These are phyloP conservation scores for Macrosteles quadrilineatus DNA, from an alignment of 1,140 invertebrate species.

Conservation along the genomic window DNA sequence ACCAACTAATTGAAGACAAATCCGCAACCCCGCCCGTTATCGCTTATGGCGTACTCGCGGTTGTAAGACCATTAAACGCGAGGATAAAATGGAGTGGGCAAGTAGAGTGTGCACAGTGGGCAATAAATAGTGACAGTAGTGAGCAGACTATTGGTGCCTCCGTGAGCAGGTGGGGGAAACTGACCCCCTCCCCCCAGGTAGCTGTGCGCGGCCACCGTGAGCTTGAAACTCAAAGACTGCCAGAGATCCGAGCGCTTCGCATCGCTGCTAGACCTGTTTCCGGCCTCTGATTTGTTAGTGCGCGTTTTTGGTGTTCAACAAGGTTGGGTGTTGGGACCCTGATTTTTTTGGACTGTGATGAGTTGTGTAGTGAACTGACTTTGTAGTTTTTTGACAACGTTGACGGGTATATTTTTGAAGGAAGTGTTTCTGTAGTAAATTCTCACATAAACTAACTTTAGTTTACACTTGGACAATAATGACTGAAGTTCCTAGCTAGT, in stretches of 20 bases:
- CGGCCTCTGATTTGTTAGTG: background rate
- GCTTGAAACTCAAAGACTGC: background rate
- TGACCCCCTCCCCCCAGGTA: background rate
- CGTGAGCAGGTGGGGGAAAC: background rate
- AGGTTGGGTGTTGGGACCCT: background rate
- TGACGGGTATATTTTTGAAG: no score
- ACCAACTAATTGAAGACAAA: slow-evolving; percentile 16
- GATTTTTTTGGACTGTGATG: no score
- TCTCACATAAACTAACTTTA: no score
- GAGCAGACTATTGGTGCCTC: slow-evolving; percentile 17
- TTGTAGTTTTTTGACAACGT: no score
- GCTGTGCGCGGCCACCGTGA: slow-evolving; percentile 14
- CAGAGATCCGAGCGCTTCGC: background rate
- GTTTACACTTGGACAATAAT: no score
- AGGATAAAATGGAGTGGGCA: slow-evolving; percentile 8
- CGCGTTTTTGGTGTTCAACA: background rate
- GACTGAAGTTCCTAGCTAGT: no score
- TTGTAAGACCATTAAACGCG: slow-evolving; percentile 3
- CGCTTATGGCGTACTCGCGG: background rate
- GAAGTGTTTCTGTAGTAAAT: no score
- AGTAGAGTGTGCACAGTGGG: slow-evolving; percentile 9
- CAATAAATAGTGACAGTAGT: slow-evolving; percentile 4
- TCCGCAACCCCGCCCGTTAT: background rate
- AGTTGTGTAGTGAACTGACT: no score
- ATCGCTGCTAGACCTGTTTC: background rate